phyloP scores from a whole-genome alignment of 2,113 vertebrate species.

The Arenaria interpres region DNA sequence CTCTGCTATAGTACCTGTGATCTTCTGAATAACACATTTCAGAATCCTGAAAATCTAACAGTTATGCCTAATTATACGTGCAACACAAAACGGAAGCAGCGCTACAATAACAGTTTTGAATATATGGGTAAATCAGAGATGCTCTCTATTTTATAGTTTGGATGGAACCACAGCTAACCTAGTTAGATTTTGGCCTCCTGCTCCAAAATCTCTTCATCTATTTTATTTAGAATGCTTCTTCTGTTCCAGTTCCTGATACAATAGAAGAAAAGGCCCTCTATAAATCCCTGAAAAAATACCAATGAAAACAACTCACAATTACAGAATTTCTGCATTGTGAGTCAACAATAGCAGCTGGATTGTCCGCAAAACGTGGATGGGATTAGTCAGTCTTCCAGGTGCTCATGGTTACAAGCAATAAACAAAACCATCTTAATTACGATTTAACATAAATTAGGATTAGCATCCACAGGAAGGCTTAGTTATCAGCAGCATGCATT shows the following conservation, averaged over 20 bases:
- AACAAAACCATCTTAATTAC: conserved; percentile 10
- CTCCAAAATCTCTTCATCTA: neutral
- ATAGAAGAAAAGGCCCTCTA: neutral
- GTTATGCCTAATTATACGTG: neutral
- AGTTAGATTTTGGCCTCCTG: neutral
- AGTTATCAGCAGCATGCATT: neutral
- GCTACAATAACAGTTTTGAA: neutral
- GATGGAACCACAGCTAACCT: neutral
- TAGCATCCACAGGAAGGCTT: neutral
- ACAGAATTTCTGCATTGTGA: neutral
- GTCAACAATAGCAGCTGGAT: neutral
- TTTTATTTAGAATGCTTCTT: neutral
- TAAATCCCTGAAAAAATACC: neutral
- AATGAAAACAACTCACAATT: neutral
- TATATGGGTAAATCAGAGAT: neutral
- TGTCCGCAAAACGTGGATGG: neutral
- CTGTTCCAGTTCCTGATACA: neutral
- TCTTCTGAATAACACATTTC: neutral
- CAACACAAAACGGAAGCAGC: neutral
- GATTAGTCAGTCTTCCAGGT: conserved; percentile 43
- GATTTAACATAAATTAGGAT: conserved; percentile 44
- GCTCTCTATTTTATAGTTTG: neutral
- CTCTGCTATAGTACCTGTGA: neutral
- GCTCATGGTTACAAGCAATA: conserved; percentile 1
- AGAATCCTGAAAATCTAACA: neutral